Evolutionary conservation across 2,797 vertebrate genomes (phyloP), one percentile per base, ranked within the genome.

Genomic region (Heterohyrax brucei): DNA sequence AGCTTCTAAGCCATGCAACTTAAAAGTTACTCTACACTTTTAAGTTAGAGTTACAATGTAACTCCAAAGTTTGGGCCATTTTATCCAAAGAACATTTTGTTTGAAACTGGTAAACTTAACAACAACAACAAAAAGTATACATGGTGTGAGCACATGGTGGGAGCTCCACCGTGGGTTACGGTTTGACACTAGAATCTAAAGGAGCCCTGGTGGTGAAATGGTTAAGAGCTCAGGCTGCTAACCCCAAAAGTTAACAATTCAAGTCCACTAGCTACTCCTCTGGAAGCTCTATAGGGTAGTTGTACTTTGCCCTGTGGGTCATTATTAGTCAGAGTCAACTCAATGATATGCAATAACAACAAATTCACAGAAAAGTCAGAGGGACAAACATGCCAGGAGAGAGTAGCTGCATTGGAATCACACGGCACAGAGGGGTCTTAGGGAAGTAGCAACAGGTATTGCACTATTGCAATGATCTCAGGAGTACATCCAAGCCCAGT

Each of bases 81-180:
- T 77, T 44, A 7, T 73, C 33, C 56, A 77, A 56, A 89, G 10
- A 82, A 73, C 87, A 62, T 48, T 73, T 16, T 89, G 68, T 48
- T 73, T 19, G 19, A 59, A 59, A 50, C 76, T 9, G 44, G 22
- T n/a, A 21, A 72, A 75, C 9, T 68, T 78, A 9, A 30, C 10
- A 73, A 66, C 26, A 10, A 70, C 39, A 39, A 39, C 3, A 78
- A 83, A 59, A 33, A 12, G 72, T 68, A 30, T 10, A 30, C 1
- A 39, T 39, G 39, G 39, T 39, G 39, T 39, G 39, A 39, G 30
- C 39, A n/a, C 16, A 16, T 8, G 28, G 0, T 1, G 14, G 5
- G 33, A 61, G 13, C n/a, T 64, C 9, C 6, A 14, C 22, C 3
- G 0, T 1, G 10, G 16, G 6, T 7, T 6, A 77, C 28, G 56